Percentiles rank a stretch among this genome's conserved stretches.
Conservation (phyloP, 2,797 vertebrate genomes). For the Hydrocynus forskahlii region DNA sequence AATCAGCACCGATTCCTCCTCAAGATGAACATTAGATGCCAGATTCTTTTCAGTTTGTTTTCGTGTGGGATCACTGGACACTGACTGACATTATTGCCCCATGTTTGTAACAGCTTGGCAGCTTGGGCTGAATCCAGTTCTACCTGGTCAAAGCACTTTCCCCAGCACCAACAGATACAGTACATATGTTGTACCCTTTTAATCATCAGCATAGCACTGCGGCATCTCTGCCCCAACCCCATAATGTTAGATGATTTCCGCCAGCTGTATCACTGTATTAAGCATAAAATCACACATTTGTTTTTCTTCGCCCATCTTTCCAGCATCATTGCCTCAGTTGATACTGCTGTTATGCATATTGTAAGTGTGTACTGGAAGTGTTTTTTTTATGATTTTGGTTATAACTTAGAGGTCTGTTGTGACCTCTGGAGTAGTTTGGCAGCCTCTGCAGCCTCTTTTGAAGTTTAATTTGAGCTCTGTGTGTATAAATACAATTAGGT, state of each 20-base stretch:
- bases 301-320: constrained; percentile 38
- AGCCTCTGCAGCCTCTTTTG: not conserved
- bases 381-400: constrained; percentile 50
- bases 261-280: not conserved
- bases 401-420: not conserved
- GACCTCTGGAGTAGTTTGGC: constrained; percentile 37
- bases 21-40: constrained; percentile 34
- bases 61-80: not conserved
- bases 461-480: not conserved
- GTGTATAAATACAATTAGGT: not conserved
- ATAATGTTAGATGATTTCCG: not conserved
- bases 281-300: not conserved
- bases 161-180: not conserved
- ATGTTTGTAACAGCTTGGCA: not conserved
- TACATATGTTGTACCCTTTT: not conserved
- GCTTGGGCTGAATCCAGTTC: constrained; percentile 3
- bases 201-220: constrained; percentile 3
- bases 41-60: constrained; percentile 35
- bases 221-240: not conserved
- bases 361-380: constrained; percentile 16
- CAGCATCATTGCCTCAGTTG: constrained; percentile 66
- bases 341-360: constrained; percentile 26
- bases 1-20: constrained; percentile 1
- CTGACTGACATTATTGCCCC: not conserved
- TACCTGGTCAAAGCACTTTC: not conserved